Base-by-base conservation (phyloP, 2,888 invertebrate genomes). In the Diarsia mendica region DNA sequence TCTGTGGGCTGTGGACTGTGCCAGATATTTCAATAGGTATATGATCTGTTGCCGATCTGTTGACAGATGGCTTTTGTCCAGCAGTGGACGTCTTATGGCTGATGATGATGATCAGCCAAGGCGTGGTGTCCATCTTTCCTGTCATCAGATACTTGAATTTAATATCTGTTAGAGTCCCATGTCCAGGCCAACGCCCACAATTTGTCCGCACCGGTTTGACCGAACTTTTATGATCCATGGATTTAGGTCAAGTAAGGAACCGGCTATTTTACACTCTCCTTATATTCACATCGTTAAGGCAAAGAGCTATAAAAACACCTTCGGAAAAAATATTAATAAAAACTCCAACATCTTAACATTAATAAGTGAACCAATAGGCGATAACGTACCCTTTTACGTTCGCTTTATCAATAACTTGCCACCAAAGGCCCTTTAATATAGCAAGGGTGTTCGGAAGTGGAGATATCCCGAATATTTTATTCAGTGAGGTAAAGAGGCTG, bases 391-490 rank as follows among this genome's bases (percentile, higher is more conserved):
- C 86, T 89, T 90, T 84, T 84, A 79, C 85, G 83, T 89, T 84
- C 87, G 83, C 85, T 89, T 91, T 92, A 92, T 91, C 91, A 92
- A 92, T 91, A 92, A 90, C 90, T 90, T 88, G 89, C 90, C 88
- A 88, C 86, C 86, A 77, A 89, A 90, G 87, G 89, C 87, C 91
- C 91, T 90, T 93, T 93, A 94, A 94, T 93, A 93, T 93, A 92
- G 91, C 91, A 92, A 86, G 88, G 86, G 87, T 90, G 90, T 90
- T 89, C 88, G 89, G 86, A 90, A 93, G 92, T 92, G 92, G 92
- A 94, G 94, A 93, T 95, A 94, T 94, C 93, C 91, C 93, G 93
- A 94, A 96, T 96, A 96, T 96, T 95, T 95, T 94, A 96, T 95
- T 93, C 90, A 91, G 91, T 88, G 91, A 94, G 94, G 94, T 94